phyloP scores from a whole-genome alignment of 2,888 invertebrate genomes.

The Hypolimnas misippus region DNA sequence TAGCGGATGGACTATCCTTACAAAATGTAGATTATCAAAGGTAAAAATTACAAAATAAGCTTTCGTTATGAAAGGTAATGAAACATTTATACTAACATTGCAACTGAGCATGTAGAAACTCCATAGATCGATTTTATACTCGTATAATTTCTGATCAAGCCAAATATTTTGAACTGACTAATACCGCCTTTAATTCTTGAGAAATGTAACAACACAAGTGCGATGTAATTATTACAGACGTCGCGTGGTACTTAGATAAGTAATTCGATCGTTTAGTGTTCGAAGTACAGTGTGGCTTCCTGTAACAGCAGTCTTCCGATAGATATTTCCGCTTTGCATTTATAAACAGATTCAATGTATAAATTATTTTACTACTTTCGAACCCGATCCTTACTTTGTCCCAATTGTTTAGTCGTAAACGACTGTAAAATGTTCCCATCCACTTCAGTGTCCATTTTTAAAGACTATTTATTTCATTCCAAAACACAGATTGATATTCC shows the following conservation, averaged over 20 bases:
- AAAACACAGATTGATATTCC: slow-evolving; percentile 62
- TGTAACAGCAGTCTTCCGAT: slow-evolving; percentile 83
- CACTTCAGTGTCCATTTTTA: slow-evolving; percentile 43
- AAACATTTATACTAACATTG: slow-evolving; percentile 40
- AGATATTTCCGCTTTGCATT: slow-evolving; percentile 81
- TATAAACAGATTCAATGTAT: slow-evolving; percentile 61
- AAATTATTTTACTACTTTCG: slow-evolving; percentile 35
- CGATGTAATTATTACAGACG: slow-evolving; percentile 68
- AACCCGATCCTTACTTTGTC: slow-evolving; percentile 29
- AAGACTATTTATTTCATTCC: slow-evolving; percentile 56
- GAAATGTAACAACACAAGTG: slow-evolving; percentile 72
- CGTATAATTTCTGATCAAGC: slow-evolving; percentile 73
- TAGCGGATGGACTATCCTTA: slow-evolving; percentile 62
- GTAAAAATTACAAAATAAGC: slow-evolving; percentile 40
- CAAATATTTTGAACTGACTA: slow-evolving; percentile 80
- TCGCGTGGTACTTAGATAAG: slow-evolving; percentile 78
- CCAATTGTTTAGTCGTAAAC: slow-evolving; percentile 40
- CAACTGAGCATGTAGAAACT: slow-evolving; percentile 64
- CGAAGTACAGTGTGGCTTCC: slow-evolving; percentile 80
- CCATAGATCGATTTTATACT: slow-evolving; percentile 72
- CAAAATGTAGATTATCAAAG: slow-evolving; percentile 42
- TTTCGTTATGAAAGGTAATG: slow-evolving; percentile 44
- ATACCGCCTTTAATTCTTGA: slow-evolving; percentile 78
- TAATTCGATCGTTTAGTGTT: slow-evolving; percentile 73
- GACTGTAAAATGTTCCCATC: slow-evolving; percentile 43